phyloP scores from a whole-genome alignment of 2,888 invertebrate genomes.

The Plebejus anna region DNA sequence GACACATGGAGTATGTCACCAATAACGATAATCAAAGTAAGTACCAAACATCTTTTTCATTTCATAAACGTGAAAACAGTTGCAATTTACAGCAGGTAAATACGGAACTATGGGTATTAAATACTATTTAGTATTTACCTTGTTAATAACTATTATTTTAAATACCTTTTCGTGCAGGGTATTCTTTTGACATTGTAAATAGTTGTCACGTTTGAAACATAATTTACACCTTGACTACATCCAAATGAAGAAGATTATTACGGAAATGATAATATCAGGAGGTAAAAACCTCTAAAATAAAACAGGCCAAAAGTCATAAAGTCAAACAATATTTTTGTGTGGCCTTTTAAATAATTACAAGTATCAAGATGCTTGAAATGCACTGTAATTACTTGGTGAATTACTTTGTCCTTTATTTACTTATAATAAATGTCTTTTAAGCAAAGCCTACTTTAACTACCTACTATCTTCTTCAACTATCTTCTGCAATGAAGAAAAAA shows the following conservation, averaged over 20 bases:
- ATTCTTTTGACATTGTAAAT: slow-evolving; percentile 3
- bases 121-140: neutral
- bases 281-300: neutral
- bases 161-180: neutral
- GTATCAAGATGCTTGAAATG: neutral
- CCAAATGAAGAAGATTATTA: neutral
- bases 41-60: neutral
- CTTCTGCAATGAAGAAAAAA: no score
- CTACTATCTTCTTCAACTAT: no score
- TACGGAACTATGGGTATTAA: neutral
- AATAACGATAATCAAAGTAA: no score
- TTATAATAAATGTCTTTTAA: no score
- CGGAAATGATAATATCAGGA: slow-evolving; percentile 2
- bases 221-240: slow-evolving; percentile 6
- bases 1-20: no score
- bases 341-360: neutral
- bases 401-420: no score
- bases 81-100: neutral
- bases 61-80: neutral
- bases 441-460: no score
- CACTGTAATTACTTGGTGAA: neutral
- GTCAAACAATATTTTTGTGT: neutral
- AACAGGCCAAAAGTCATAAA: neutral
- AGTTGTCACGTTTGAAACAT: neutral
- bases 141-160: slow-evolving; percentile 10